These are phyloP conservation scores for Poecilia velifera DNA, from an alignment of 2,797 vertebrate genomes.

Conservation along the genomic window DNA sequence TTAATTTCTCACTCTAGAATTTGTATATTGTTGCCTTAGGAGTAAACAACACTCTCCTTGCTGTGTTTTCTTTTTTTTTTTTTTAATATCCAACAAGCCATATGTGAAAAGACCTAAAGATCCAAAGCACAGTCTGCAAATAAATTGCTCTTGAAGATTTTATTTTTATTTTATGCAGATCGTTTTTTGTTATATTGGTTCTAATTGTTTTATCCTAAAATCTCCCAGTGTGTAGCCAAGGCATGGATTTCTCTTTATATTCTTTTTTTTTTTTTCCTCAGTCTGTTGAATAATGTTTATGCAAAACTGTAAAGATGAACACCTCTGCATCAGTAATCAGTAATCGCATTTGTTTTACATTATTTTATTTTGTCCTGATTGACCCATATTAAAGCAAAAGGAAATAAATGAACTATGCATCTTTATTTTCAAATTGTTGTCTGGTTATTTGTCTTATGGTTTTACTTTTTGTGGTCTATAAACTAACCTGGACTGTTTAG, in stretches of 20 bases:
- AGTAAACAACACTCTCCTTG: constrained; percentile 75
- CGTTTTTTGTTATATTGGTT: constrained; percentile 59
- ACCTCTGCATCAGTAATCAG: constrained; percentile 3
- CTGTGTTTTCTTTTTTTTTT: constrained; percentile 56
- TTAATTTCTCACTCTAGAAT: constrained; percentile 65
- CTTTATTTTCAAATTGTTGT: constrained; percentile 19
- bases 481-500: neutral
- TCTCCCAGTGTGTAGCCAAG: constrained; percentile 22
- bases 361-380: constrained; percentile 50
- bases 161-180: constrained; percentile 59
- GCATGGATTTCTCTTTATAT: constrained; percentile 18
- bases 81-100: constrained; percentile 78
- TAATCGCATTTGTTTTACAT: constrained; percentile 28
- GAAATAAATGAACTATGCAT: constrained; percentile 39
- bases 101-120: constrained; percentile 71
- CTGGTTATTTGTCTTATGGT: neutral
- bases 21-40: constrained; percentile 81
- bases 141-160: constrained; percentile 60
- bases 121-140: constrained; percentile 74
- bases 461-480: neutral
- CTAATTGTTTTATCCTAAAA: constrained; percentile 42
- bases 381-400: constrained; percentile 35
- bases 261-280: constrained; percentile 3
- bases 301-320: constrained; percentile 15
- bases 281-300: constrained; percentile 34